These are phyloP conservation scores for Acrocyrtus sp. DNA, from an alignment of 2,888 invertebrate species.

Conservation along the genomic window DNA sequence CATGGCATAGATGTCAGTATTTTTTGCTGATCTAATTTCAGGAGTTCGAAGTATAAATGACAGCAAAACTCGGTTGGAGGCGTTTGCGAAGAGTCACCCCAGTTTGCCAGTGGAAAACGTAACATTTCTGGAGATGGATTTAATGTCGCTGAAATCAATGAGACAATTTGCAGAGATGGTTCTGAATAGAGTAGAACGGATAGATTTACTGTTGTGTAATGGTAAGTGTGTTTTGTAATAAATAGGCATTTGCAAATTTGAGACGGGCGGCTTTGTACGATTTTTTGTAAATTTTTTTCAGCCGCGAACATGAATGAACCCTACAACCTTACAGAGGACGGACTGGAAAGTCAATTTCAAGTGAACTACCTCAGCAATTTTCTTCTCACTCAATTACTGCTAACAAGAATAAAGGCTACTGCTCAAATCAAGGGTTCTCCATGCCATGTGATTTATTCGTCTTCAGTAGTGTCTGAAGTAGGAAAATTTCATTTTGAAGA, in stretches of 20 bases:
- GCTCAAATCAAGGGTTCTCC: constrained; percentile 69
- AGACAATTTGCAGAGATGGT: constrained; percentile 77
- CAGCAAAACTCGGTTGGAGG: constrained; percentile 7
- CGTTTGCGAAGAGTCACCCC: constrained; percentile 2
- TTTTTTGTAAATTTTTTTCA: not conserved
- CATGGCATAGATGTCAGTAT: too few relatives aligned
- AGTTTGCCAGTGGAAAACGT: constrained; percentile 68
- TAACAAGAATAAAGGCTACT: constrained; percentile 77
- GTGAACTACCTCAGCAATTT: constrained; percentile 90
- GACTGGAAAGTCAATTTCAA: constrained; percentile 63
- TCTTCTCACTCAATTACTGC: constrained; percentile 80
- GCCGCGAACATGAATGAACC: constrained; percentile 23
- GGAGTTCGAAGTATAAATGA: constrained; percentile 21
- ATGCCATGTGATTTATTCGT: constrained; percentile 84
- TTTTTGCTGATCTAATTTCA: too few relatives aligned
- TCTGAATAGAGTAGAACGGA: constrained; percentile 72
- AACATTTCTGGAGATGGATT: constrained; percentile 77
- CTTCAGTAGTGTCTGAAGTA: constrained; percentile 81
- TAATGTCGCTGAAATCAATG: constrained; percentile 81
- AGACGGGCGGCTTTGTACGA: too few relatives aligned
- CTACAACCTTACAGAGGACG: constrained; percentile 18
- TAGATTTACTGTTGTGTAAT: constrained; percentile 84
- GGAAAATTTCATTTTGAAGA: constrained; percentile 81
- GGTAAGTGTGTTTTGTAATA: constrained; percentile 67
- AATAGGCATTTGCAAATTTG: not conserved